These are phyloP conservation scores for Hyla sarda DNA, from an alignment of 2,113 vertebrate species.

Conservation along the genomic window DNA sequence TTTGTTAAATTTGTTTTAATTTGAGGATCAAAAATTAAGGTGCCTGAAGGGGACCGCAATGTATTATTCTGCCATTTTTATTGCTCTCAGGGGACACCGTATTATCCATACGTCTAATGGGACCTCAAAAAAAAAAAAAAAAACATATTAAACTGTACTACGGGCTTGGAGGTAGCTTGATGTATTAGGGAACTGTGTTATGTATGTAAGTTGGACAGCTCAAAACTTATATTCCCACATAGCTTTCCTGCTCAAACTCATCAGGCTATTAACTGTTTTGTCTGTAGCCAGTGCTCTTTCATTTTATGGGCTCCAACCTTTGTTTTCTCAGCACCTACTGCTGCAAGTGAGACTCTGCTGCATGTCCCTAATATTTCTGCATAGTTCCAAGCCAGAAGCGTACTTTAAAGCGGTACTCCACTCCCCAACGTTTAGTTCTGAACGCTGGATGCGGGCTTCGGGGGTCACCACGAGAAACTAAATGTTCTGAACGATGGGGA, in stretches of 20 bases:
- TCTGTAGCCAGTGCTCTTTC: too few relatives aligned
- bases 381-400: background rate
- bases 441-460: too few relatives aligned
- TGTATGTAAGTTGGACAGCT: background rate
- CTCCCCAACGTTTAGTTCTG: too few relatives aligned
- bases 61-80: background rate
- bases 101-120: constrained; percentile 9
- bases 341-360: too few relatives aligned
- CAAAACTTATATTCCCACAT: too few relatives aligned
- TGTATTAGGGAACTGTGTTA: background rate
- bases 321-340: background rate
- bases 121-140: background rate
- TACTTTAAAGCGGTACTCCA: background rate
- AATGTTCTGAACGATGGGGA: too few relatives aligned
- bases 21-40: background rate
- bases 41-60: background rate
- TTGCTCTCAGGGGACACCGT: constrained; percentile 1
- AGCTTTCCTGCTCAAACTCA: too few relatives aligned
- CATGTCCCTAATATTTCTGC: background rate
- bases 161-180: background rate
- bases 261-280: too few relatives aligned
- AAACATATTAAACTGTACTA: background rate
- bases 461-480: too few relatives aligned
- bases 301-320: background rate
- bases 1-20: background rate